Conservation (phyloP, 1,140 invertebrate genomes). For the Carposina sasakii region DNA sequence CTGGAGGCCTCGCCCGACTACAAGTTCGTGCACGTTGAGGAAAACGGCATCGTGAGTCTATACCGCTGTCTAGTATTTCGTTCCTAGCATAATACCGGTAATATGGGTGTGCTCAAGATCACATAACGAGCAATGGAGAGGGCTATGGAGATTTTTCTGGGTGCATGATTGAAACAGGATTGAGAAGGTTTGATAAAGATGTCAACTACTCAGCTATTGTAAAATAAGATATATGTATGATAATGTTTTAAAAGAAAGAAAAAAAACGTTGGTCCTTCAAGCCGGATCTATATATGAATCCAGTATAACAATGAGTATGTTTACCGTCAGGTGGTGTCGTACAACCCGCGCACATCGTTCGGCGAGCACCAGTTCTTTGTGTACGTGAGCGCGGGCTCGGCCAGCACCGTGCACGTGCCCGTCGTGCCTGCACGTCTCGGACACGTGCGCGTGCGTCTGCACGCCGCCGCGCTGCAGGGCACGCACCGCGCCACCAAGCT, state of each 20-base stretch:
- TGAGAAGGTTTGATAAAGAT: no score
- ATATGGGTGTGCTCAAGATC: background rate
- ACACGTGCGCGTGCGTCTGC: constrained; percentile 84
- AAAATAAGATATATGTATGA: no score
- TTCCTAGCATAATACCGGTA: background rate
- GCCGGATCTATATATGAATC: no score
- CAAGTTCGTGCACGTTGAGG: constrained; percentile 95
- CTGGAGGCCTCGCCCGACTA: constrained; percentile 90
- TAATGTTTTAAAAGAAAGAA: no score
- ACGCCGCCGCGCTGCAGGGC: constrained; percentile 89
- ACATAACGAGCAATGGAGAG: no score
- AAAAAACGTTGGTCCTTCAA: no score
- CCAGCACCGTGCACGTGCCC: constrained; percentile 88
- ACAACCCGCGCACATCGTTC: constrained; percentile 88
- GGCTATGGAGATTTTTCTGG: no score
- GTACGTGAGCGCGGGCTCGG: constrained; percentile 87
- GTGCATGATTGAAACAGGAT: no score
- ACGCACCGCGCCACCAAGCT: constrained; percentile 82
- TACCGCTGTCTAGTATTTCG: background rate
- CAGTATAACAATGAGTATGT: background rate
- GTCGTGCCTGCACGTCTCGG: constrained; percentile 89
- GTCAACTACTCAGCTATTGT: no score
- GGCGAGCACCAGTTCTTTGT: constrained; percentile 96
- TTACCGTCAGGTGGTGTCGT: constrained; percentile 75
- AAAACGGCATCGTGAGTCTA: constrained; percentile 84